Percentiles rank a stretch among this genome's conserved stretches.
phyloP scores from a whole-genome alignment of 2,888 invertebrate species.

The Aphrophora alni region DNA sequence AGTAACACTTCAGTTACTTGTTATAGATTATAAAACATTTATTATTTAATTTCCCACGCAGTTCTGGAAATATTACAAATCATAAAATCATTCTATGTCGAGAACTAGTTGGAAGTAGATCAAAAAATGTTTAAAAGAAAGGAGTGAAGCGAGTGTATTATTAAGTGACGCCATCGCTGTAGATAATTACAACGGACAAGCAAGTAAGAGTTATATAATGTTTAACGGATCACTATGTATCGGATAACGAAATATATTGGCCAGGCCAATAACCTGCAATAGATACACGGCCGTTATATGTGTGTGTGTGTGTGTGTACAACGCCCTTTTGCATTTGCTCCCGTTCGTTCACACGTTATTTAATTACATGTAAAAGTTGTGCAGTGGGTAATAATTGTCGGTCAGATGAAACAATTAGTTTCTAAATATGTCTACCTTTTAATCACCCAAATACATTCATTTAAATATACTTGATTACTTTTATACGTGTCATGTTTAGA shows the following conservation, averaged over 20 bases:
- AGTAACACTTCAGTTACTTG: too few relatives aligned
- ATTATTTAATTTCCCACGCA: not conserved
- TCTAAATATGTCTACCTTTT: too few relatives aligned
- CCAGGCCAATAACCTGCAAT: not conserved
- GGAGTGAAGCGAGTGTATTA: not conserved
- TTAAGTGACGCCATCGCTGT: not conserved
- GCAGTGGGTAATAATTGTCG: not conserved
- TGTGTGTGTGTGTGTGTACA: too few relatives aligned
- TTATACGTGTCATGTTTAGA: too few relatives aligned
- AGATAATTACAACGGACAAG: not conserved
- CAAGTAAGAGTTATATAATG: not conserved
- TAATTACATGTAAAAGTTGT: not conserved
- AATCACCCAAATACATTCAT: too few relatives aligned
- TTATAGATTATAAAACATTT: not conserved
- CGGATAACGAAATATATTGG: not conserved
- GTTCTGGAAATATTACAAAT: not conserved
- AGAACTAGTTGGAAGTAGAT: not conserved
- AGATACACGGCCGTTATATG: not conserved
- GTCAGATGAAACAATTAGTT: too few relatives aligned
- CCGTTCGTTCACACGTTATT: not conserved
- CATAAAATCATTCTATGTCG: not conserved
- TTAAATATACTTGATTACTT: too few relatives aligned
- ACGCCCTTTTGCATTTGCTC: not conserved
- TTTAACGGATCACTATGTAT: not conserved
- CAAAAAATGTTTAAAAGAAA: not conserved